Conservation (phyloP, 2,113 vertebrate genomes). For the Leuciscus idus region DNA sequence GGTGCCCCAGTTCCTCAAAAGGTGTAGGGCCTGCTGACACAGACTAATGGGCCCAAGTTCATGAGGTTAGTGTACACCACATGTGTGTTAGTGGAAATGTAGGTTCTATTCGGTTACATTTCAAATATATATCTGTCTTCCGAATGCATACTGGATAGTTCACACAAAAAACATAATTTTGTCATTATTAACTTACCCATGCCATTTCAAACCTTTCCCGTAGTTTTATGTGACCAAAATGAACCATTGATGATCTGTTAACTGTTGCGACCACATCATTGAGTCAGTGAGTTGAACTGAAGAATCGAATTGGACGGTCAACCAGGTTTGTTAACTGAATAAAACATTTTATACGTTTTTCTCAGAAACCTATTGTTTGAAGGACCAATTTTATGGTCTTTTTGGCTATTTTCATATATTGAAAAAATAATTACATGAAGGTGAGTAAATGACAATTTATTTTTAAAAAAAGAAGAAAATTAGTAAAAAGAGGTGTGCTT, state of each 20-base stretch:
- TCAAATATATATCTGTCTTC: background rate
- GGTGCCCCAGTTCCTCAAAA: constrained; percentile 23
- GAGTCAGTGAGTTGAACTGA: background rate
- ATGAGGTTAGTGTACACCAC: constrained; percentile 43
- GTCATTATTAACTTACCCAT: background rate
- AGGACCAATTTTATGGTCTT: background rate
- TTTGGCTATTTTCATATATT: background rate
- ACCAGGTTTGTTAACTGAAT: background rate
- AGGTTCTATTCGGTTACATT: background rate
- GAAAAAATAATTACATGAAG: no score
- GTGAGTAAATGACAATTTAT: no score
- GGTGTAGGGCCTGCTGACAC: constrained; percentile 42
- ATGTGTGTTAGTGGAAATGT: constrained; percentile 25
- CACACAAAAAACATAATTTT: background rate
- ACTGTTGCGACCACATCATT: background rate
- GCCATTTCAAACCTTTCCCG: background rate
- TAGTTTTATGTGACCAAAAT: background rate
- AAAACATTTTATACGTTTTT: background rate
- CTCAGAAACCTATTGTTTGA: background rate
- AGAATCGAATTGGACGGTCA: background rate
- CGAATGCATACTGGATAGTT: background rate
- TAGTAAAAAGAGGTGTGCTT: no score
- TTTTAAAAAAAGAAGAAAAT: no score
- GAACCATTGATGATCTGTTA: background rate
- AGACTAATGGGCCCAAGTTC: constrained; percentile 26